Evolutionary conservation across 92 coral and sea anemone species (phyloP), one percentile per base, ranked within the genome.

Genomic region (Porites cylindrica): DNA sequence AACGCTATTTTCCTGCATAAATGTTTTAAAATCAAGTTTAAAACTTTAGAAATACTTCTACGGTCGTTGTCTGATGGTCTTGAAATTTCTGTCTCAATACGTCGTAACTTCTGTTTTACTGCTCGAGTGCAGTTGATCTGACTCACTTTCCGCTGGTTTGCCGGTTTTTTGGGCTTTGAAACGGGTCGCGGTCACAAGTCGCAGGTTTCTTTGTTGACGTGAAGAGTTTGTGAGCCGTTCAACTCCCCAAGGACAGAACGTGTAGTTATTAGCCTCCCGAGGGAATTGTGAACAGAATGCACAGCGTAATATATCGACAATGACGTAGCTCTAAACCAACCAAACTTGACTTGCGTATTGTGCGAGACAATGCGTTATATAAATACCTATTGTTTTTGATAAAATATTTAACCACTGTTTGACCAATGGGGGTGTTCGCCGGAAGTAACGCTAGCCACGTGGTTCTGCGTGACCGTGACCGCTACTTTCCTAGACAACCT

Each of bases 211-310:
- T 91, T 87, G 94, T 91, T 93, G 89, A 85, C 89, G 85, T 83
- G 80, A 92, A 79, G 90, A 77, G 78, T 86, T 58, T 76, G 86
- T 88, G 91, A 87, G 84, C 83, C 94, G 88, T 85, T 86, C 90
- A 95, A 95, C 93, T 95, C 98, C 98, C 98, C 59, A 86, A 95
- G 98, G 98, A 92, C 93, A 67, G 82, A 75, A 82, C 82, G 78
- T 82, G 83, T 77, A 71, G 91, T 77, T 72, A 86, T 91, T 69
- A 71, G 63, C 86, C 87, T 95, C 98, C 98, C 98, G 96, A 92
- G 98, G 98, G 98, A 95, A 91, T 93, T 81, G 32, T 82, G 93
- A 89, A 75, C 43, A 82, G 82, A 87, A 91, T 82, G 86, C 77
- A 68, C 38, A 82, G 63, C 75, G 20, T 80, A 29, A 82, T 58